Conservation (phyloP, 2,113 vertebrate species). For the Cricetomys ansorgei region DNA sequence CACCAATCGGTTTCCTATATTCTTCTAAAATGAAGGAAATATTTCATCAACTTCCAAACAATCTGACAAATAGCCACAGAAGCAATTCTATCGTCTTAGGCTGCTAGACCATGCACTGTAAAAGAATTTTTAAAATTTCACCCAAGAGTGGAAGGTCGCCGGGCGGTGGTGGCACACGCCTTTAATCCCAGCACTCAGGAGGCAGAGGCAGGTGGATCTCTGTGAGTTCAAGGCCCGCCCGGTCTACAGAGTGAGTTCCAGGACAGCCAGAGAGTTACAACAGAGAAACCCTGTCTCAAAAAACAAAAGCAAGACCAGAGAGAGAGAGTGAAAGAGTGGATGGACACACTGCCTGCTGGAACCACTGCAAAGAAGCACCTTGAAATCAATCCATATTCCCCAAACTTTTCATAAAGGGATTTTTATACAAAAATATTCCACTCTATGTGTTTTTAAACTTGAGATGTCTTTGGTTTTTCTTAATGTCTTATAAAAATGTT, state of each 20-base stretch:
- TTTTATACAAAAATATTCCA: not conserved
- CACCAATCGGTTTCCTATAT: not conserved
- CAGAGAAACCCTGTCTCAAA: too few species aligned
- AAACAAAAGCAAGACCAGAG: not conserved
- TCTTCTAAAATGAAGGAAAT: conserved; percentile 50
- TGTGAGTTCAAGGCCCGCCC: too few species aligned
- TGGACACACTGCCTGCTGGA: not conserved
- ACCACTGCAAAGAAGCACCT: conserved; percentile 18
- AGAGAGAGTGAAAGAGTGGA: not conserved
- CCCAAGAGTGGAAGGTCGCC: not conserved
- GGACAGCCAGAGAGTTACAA: too few species aligned
- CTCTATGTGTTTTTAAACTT: conserved; percentile 2
- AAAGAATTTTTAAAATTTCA: not conserved
- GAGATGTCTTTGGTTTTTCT: not conserved
- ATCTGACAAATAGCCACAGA: conserved; percentile 16
- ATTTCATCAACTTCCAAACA: conserved; percentile 32
- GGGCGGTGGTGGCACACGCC: too few species aligned
- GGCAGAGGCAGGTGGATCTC: too few species aligned
- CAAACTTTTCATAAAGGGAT: not conserved
- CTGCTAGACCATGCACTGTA: not conserved
- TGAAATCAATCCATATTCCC: not conserved
- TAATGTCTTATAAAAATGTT: not conserved
- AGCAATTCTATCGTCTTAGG: not conserved
- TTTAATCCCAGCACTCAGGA: too few species aligned
- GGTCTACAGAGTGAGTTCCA: too few species aligned